Base-by-base conservation (phyloP, 2,888 invertebrate species). In the Zhengitettix transpicula region DNA sequence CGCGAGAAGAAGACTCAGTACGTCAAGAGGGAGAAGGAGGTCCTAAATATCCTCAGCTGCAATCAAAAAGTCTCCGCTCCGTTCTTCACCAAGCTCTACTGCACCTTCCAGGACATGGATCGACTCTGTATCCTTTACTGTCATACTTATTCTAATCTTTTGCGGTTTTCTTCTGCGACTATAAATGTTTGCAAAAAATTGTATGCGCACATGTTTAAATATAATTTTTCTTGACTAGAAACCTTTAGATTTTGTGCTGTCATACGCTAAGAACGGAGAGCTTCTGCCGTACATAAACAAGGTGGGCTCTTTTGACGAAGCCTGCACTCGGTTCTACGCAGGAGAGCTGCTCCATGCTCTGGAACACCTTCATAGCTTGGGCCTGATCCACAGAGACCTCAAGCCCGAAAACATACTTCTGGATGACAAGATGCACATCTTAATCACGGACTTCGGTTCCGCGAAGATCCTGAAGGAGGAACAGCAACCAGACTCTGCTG, bases 321-420 rank as follows among this genome's bases (percentile, higher is more conserved):
- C 87, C 65, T 90, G 90, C 74, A 88, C 93, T 8, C 83, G 84
- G 71, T 98, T 96, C 77, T 99, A 98, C 76, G 82, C 92, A 57
- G 95, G 94, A 61, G 98, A 99, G 77, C 81, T 98, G 67, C 78
- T 97, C 58, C 77, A 87, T 66, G 98, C 96, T 16, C 78, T 98
- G 68, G 94, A 96, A 74, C 87, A 91, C 70, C 83, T 98, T 73
- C 94, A 95, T 71, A 81, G 82, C 52, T 81, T 89, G 67, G 86
- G 87, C 64, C 88, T 98, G 64, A 87, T 97, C 68, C 98, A 98
- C 75, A 62, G 65, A 61, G 98, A 99, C 75, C 78, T 99, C 67
- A 99, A 99, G 73, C 99, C 99, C 9, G 95, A 99, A 75, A 99
- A 99, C 76, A 93, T 99, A 67, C 79, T 99, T 56, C 77, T 99